A percentile compares a stretch with the other conserved stretches of the same genome.
These are phyloP conservation scores for Troides oblongomaculatus DNA, from an alignment of 2,888 invertebrate species.

Conservation along the genomic window DNA sequence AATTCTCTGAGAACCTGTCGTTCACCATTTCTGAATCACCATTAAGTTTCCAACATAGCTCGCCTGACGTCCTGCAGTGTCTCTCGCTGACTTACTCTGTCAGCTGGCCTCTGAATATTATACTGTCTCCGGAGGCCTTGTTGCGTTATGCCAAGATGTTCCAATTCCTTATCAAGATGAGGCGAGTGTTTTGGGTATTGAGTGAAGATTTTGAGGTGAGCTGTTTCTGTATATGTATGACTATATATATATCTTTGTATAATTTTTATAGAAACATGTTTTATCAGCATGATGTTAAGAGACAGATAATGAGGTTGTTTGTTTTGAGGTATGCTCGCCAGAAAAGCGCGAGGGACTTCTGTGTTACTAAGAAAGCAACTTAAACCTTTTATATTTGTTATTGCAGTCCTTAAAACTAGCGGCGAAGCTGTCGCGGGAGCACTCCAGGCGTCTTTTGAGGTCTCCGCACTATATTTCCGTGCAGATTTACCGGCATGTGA, in stretches of 20 bases:
- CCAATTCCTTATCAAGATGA: constrained; percentile 86
- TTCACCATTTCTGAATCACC: constrained; percentile 82
- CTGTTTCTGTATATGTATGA: not conserved
- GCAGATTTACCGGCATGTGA: constrained; percentile 86
- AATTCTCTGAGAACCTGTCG: constrained; percentile 82
- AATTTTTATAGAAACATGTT: not conserved
- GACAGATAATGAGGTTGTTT: too few relatives aligned
- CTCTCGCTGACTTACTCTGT: constrained; percentile 85
- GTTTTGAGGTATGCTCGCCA: too few relatives aligned
- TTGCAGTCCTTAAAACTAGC: constrained; percentile 81
- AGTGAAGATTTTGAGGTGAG: constrained; percentile 84
- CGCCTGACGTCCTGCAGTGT: constrained; percentile 84
- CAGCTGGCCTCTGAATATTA: constrained; percentile 88
- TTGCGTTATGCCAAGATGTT: constrained; percentile 87
- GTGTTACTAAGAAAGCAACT: too few relatives aligned
- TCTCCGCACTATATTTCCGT: constrained; percentile 86
- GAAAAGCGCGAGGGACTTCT: too few relatives aligned
- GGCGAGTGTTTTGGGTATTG: constrained; percentile 87
- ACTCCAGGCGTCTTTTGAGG: constrained; percentile 69
- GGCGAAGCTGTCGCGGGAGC: constrained; percentile 72
- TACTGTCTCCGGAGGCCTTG: constrained; percentile 85
- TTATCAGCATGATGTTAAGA: too few relatives aligned
- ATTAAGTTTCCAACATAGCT: constrained; percentile 81
- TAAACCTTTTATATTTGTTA: not conserved
- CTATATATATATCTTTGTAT: not conserved